Conservation (phyloP, 1,140 invertebrate species). For the Zophobas atratus region DNA sequence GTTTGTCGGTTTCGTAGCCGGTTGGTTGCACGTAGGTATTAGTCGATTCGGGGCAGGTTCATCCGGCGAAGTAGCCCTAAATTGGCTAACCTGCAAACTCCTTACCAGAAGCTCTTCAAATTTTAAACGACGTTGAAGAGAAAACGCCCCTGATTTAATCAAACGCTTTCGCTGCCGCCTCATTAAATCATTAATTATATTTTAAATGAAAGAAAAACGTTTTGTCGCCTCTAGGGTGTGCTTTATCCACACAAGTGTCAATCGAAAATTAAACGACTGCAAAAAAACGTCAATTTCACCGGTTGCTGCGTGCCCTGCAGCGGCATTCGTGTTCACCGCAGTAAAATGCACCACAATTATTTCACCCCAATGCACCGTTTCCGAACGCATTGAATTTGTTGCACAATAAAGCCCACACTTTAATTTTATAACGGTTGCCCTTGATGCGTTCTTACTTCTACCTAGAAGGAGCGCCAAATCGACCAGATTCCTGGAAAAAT, state of each 20-base stretch:
- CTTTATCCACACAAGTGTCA: conserved; percentile 1
- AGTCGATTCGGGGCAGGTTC: conserved; percentile 40
- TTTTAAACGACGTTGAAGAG: background rate
- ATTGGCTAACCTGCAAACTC: conserved; percentile 24
- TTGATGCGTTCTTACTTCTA: no score
- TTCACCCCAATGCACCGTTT: no score
- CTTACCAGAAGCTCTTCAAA: background rate
- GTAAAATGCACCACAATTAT: background rate
- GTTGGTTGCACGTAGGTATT: conserved; percentile 45
- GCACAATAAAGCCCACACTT: no score
- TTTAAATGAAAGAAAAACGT: conserved; percentile 38
- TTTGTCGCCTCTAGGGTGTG: background rate
- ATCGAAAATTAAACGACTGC: conserved; percentile 4
- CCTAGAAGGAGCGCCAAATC: no score
- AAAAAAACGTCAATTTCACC: background rate
- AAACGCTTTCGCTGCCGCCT: conserved; percentile 21
- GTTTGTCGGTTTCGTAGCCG: conserved; percentile 44
- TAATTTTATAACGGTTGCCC: no score
- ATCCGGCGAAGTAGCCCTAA: conserved; percentile 25
- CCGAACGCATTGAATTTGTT: no score
- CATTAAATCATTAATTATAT: conserved; percentile 35
- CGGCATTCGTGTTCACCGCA: background rate
- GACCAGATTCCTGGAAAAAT: no score
- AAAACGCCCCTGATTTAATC: conserved; percentile 20
- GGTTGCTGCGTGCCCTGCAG: background rate